These are phyloP conservation scores for Cinclus mexicanus DNA, from an alignment of 2,113 vertebrate species.

Conservation along the genomic window DNA sequence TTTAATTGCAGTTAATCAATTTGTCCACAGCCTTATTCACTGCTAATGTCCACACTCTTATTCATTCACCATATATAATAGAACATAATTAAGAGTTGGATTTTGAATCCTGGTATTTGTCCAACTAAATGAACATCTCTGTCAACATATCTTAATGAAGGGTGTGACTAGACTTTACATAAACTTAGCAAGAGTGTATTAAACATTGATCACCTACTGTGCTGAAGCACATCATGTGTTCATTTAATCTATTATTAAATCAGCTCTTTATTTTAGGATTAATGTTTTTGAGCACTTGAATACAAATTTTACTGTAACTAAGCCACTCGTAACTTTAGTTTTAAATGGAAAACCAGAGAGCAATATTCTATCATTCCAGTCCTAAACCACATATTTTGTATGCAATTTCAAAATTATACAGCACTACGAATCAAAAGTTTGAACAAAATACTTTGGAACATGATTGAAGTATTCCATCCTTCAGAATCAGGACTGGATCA, in stretches of 20 bases:
- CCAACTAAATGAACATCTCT: conserved; percentile 20
- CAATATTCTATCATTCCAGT: neutral
- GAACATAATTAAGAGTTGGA: neutral
- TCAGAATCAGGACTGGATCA: neutral
- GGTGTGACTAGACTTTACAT: conserved; percentile 44
- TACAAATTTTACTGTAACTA: neutral
- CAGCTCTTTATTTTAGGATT: conserved; percentile 42
- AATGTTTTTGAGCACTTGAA: neutral
- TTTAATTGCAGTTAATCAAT: conserved; percentile 43
- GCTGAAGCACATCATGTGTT: neutral
- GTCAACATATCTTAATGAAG: conserved; percentile 31
- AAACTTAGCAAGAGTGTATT: conserved; percentile 11
- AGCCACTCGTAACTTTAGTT: neutral
- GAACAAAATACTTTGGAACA: neutral
- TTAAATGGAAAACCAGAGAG: neutral
- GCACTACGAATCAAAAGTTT: neutral
- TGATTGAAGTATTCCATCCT: neutral
- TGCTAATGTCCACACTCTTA: conserved; percentile 14
- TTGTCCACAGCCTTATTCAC: neutral
- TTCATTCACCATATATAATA: neutral
- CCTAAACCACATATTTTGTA: neutral
- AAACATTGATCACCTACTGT: neutral
- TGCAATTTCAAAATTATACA: neutral
- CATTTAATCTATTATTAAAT: conserved; percentile 12
- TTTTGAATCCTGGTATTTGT: conserved; percentile 18